These are phyloP conservation scores for Epinephelus cyanopodus DNA, from an alignment of 2,113 vertebrate species.

Conservation along the genomic window DNA sequence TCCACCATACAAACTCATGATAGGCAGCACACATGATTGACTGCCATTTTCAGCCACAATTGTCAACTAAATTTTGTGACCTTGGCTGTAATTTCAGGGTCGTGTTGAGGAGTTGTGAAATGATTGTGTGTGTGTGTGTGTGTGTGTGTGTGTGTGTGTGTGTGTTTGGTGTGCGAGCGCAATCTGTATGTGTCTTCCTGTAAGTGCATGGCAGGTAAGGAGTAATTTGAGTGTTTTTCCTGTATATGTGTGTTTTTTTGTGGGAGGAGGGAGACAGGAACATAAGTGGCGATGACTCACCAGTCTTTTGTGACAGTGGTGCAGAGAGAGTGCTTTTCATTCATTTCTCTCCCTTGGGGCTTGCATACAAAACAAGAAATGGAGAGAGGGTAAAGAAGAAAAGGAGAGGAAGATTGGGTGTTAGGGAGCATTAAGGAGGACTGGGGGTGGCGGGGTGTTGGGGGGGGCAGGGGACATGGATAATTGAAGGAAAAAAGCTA, in stretches of 20 bases:
- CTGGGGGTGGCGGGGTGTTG: not conserved
- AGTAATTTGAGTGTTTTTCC: slow-evolving; percentile 72
- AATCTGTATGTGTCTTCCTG: slow-evolving; percentile 46
- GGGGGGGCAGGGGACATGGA: slow-evolving; percentile 31
- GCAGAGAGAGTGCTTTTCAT: slow-evolving; percentile 82
- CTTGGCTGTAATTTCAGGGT: slow-evolving; percentile 56
- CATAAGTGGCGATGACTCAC: slow-evolving; percentile 85
- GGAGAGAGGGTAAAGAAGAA: slow-evolving; percentile 64
- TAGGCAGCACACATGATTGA: slow-evolving; percentile 22
- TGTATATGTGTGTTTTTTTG: slow-evolving; percentile 67
- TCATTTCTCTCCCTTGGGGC: slow-evolving; percentile 74
- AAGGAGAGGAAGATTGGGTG: slow-evolving; percentile 60
- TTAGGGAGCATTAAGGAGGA: slow-evolving; percentile 65
- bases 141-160: slow-evolving; percentile 30
- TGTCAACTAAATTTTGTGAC: slow-evolving; percentile 45
- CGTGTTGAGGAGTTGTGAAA: slow-evolving; percentile 44
- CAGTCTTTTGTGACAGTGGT: slow-evolving; percentile 82
- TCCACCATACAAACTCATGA: slow-evolving; percentile 18
- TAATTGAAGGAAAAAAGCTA: slow-evolving; percentile 65
- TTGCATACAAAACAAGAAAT: slow-evolving; percentile 80
- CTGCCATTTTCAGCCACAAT: slow-evolving; percentile 40
- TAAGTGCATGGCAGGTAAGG: slow-evolving; percentile 75
- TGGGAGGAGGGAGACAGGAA: slow-evolving; percentile 77
- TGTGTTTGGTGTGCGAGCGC: slow-evolving; percentile 1
- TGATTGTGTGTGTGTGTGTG: slow-evolving; percentile 27